A percentile compares a stretch with the other conserved stretches of the same genome.
Evolutionary conservation across 2,888 invertebrate genomes (phyloP).

Genomic region (Tethea ocularis): DNA sequence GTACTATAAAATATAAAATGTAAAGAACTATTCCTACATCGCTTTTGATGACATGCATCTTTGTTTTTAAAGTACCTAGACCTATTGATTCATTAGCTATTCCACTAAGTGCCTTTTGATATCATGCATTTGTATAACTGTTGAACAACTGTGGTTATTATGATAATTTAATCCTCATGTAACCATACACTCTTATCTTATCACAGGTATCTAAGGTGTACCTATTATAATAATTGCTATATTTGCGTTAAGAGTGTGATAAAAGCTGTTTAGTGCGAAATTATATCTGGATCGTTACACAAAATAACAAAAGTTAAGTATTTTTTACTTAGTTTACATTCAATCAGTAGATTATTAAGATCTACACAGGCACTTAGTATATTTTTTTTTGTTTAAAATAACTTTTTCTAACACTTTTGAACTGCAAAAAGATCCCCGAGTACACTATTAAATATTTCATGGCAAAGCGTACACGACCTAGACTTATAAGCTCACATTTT

Average conservation of each 20-base stretch:
- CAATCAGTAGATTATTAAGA: neutral
- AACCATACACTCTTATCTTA: conserved; percentile 41
- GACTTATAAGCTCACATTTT: neutral
- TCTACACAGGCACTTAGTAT: too few species aligned
- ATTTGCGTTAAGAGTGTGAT: neutral
- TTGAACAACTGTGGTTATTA: conserved; percentile 17
- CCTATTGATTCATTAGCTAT: neutral
- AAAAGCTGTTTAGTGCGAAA: conserved; percentile 3
- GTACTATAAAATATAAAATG: neutral
- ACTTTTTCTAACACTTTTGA: neutral
- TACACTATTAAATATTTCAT: neutral
- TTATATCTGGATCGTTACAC: neutral
- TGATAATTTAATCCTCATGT: conserved; percentile 31
- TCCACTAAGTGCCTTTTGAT: conserved; percentile 9
- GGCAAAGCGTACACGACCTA: neutral
- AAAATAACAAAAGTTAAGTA: neutral
- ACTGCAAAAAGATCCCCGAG: neutral
- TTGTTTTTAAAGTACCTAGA: conserved; percentile 14
- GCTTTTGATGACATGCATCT: conserved; percentile 6
- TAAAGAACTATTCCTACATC: conserved; percentile 18
- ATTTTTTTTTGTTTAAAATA: too few species aligned
- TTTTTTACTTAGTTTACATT: too few species aligned
- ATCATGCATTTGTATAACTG: conserved; percentile 22
- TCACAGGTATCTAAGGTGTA: conserved; percentile 21
- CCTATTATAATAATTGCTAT: conserved; percentile 6